Base-by-base conservation (phyloP, 2,797 vertebrate species). In the Gymnothorax reevesii region DNA sequence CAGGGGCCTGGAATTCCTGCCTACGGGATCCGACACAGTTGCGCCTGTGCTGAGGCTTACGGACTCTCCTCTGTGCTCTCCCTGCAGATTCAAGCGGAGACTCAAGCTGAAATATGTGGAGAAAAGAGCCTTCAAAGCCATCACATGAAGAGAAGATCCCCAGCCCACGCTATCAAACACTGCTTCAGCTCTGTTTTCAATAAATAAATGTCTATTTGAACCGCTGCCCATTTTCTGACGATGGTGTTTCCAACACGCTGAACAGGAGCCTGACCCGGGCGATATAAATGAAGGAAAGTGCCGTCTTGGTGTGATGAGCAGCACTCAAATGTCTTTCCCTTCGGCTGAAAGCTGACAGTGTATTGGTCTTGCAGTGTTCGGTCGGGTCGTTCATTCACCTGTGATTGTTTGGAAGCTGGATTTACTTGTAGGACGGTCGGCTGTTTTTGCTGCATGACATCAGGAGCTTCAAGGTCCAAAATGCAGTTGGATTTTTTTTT, bases 21-120 rank as follows among this genome's bases (percentile, higher is more conserved):
- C 33, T 42, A 42, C 33, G 1, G 33, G 33, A 42, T 42, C 33
- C 33, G 33, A 42, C 33, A 42, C 33, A 42, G 33, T 42, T 42
- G 33, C 2, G 33, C 33, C 33, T 42, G 33, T 42, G 33, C 33
- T 42, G 33, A 42, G 33, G 33, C 2, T 42, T 42, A 42, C 33
- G 33, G 33, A 42, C 22, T 8, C 13, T 42, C 2, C 84, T 54
- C 52, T 87, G 54, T 62, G 12, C 60, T 62, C 60, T 62, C 60
- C 22, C 22, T 52, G 4, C 91, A 99, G 98, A 92, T 98, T 98
- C 94, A 97, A 96, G 94, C 96, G 97, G 91, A 96, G 94, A 87
- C 94, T 96, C 90, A 97, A 97, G 84, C 17, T 98, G 91, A 98
- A 98, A 87, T 97, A 98, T 0, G 94, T 95, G 83, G 98, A 99